A percentile compares a stretch with the other conserved stretches of the same genome.
These are phyloP conservation scores for Asobara japonica DNA, from an alignment of 1,140 invertebrate genomes.

Conservation along the genomic window DNA sequence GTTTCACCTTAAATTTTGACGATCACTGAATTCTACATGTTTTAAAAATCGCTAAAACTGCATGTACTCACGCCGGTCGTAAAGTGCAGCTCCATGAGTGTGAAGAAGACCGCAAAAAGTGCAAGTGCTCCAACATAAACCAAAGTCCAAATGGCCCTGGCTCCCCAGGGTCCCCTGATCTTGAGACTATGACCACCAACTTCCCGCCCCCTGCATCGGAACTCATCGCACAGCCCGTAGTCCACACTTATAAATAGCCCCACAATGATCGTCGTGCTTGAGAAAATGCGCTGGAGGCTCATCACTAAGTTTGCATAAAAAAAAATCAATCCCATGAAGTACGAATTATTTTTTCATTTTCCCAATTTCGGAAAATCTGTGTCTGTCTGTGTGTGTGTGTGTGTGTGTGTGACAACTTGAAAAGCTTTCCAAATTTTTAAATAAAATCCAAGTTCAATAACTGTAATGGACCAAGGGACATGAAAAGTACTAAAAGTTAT, in stretches of 20 bases:
- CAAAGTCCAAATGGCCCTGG: constrained; percentile 68
- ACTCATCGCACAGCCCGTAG: constrained; percentile 72
- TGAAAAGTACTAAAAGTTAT: neutral
- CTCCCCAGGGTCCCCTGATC: constrained; percentile 65
- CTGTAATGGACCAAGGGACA: neutral
- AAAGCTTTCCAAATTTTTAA: too few relatives aligned
- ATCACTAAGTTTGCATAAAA: too few relatives aligned
- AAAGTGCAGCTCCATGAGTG: constrained; percentile 64
- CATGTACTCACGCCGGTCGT: constrained; percentile 50
- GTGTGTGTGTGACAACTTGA: too few relatives aligned
- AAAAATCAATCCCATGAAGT: too few relatives aligned
- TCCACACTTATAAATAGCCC: constrained; percentile 72
- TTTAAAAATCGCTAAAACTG: too few relatives aligned
- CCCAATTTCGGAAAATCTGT: too few relatives aligned
- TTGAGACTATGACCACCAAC: constrained; percentile 54
- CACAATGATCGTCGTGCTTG: constrained; percentile 69
- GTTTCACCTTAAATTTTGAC: too few relatives aligned
- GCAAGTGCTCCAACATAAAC: constrained; percentile 68
- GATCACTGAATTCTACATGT: too few relatives aligned
- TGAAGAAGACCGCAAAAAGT: constrained; percentile 68
- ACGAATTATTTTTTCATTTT: too few relatives aligned
- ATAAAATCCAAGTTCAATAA: too few relatives aligned
- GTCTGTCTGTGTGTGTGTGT: too few relatives aligned
- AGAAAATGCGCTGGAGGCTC: constrained; percentile 70
- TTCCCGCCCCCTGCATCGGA: constrained; percentile 69